phyloP scores from a whole-genome alignment of 2,888 invertebrate species.

The Microctonus aethiopoides region DNA sequence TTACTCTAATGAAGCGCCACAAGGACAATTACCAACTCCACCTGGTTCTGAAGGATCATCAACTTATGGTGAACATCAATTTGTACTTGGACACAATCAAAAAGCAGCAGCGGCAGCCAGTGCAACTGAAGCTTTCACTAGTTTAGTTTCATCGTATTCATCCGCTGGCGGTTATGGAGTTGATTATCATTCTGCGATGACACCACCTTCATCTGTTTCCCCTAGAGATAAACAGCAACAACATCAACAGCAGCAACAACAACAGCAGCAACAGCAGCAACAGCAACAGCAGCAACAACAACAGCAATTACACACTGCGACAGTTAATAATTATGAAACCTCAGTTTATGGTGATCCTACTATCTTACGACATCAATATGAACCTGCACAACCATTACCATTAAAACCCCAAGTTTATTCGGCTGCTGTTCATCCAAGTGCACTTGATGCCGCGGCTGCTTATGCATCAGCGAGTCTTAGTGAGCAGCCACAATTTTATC shows the following conservation, averaged over 20 bases:
- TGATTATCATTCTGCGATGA: conserved; percentile 94
- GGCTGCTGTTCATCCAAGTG: conserved; percentile 67
- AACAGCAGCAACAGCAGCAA: conserved; percentile 62
- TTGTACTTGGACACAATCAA: conserved; percentile 66
- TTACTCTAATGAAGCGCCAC: conserved; percentile 66
- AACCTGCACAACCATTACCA: conserved; percentile 77
- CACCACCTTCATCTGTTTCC: conserved; percentile 96
- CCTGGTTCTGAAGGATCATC: conserved; percentile 87
- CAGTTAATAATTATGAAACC: conserved; percentile 73
- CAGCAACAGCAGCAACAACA: conserved; percentile 66
- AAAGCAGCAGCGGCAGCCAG: conserved; percentile 52
- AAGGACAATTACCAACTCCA: conserved; percentile 87
- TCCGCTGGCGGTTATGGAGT: conserved; percentile 73
- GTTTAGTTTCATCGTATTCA: conserved; percentile 71
- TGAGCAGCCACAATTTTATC: conserved; percentile 89
- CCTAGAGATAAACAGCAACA: conserved; percentile 86
- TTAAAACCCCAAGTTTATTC: conserved; percentile 92
- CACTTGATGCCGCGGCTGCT: conserved; percentile 73
- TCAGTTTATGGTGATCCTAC: conserved; percentile 66
- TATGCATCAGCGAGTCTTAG: conserved; percentile 72
- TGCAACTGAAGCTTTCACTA: conserved; percentile 71
- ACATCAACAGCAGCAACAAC: conserved; percentile 70
- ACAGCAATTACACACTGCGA: conserved; percentile 66
- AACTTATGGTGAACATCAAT: conserved; percentile 78
- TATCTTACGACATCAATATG: conserved; percentile 69